Conservation (phyloP, 2,888 invertebrate species). For the Nomada ruficornis region DNA sequence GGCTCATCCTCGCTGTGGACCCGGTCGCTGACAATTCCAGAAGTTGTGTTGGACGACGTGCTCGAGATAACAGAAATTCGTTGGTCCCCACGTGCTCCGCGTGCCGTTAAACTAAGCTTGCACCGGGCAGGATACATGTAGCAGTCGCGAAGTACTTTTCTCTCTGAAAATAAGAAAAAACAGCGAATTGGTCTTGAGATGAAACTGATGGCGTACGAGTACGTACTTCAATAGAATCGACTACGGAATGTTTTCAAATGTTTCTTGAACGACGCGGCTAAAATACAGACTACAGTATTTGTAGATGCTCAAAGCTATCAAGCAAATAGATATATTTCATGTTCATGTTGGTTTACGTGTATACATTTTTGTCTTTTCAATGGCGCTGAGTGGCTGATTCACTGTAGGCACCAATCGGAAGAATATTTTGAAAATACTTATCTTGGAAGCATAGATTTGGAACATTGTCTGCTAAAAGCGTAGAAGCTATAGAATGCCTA, state of each 20-base stretch:
- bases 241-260: neutral
- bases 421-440: neutral
- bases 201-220: constrained; percentile 40
- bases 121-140: constrained; percentile 89
- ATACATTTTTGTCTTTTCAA: no score
- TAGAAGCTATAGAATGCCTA: neutral
- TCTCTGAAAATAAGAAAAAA: constrained; percentile 84
- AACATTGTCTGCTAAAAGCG: neutral
- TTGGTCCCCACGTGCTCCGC: constrained; percentile 90
- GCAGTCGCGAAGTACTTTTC: constrained; percentile 88
- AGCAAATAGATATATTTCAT: no score
- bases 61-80: constrained; percentile 96
- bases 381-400: no score
- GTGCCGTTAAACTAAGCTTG: constrained; percentile 86
- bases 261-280: neutral
- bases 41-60: constrained; percentile 98
- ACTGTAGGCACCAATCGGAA: no score
- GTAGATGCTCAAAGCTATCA: no score
- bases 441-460: neutral
- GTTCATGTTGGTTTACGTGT: no score
- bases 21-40: constrained; percentile 97
- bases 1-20: constrained; percentile 97
- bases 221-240: neutral
- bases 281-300: no score
- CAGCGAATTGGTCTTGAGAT: neutral